phyloP scores from a whole-genome alignment of 2,888 invertebrate genomes.

The Halictus quadricinctus region DNA sequence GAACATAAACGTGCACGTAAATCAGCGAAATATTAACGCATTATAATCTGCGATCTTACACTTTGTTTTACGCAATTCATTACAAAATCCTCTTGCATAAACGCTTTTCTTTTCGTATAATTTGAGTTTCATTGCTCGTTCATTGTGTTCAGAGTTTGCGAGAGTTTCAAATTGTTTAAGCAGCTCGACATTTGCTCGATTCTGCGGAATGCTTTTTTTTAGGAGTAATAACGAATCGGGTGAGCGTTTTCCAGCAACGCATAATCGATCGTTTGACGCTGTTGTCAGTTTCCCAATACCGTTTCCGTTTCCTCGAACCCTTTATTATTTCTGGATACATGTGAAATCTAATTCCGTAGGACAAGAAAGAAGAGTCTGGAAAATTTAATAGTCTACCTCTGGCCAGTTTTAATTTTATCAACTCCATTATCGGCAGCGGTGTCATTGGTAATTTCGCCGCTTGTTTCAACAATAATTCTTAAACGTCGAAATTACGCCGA shows the following conservation, averaged over 20 bases:
- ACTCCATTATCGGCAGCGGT: constrained; percentile 94
- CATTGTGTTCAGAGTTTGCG: background rate
- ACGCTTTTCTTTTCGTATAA: background rate
- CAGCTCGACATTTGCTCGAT: background rate
- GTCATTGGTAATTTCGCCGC: constrained; percentile 87
- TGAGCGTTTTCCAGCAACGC: background rate
- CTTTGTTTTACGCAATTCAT: background rate
- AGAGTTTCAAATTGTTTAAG: background rate
- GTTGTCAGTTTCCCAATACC: constrained; percentile 9
- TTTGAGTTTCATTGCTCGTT: background rate
- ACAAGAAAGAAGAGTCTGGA: constrained; percentile 83
- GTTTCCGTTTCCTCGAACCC: background rate
- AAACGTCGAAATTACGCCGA: constrained; percentile 33
- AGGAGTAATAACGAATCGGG: background rate
- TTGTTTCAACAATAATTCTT: constrained; percentile 19
- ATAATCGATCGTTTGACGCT: constrained; percentile 14
- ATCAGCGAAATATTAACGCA: background rate
- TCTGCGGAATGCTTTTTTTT: background rate
- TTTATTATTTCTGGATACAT: constrained; percentile 1
- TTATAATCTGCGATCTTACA: background rate
- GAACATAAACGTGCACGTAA: too few relatives aligned
- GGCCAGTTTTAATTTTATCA: constrained; percentile 94
- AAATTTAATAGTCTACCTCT: constrained; percentile 88
- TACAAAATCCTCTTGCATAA: background rate
- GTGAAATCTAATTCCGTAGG: constrained; percentile 44